Conservation (phyloP, 2,797 vertebrate genomes). For the Streptopelia turtur region DNA sequence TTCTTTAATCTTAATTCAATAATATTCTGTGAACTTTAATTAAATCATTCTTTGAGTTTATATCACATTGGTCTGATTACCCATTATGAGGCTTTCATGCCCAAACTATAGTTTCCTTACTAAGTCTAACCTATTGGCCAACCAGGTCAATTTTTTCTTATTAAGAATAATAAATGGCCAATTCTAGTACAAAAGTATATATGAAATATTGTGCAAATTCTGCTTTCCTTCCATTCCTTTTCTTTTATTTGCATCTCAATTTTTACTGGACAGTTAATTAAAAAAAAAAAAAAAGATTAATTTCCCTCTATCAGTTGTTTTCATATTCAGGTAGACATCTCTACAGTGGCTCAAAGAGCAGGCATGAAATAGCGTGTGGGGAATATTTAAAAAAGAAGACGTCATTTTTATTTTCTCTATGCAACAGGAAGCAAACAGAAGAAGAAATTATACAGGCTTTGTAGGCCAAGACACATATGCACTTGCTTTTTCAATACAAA, state of each 20-base stretch:
- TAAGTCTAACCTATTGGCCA: background rate
- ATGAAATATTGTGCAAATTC: background rate
- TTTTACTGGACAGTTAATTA: background rate
- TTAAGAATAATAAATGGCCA: background rate
- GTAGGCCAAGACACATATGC: background rate
- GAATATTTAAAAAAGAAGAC: background rate
- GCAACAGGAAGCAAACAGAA: background rate
- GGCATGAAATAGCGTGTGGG: background rate
- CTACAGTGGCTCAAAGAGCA: background rate
- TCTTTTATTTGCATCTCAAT: background rate
- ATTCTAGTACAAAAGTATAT: background rate
- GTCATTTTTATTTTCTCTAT: background rate
- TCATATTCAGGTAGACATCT: background rate
- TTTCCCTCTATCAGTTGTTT: background rate
- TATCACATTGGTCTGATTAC: background rate
- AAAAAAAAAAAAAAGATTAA: background rate
- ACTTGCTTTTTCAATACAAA: background rate
- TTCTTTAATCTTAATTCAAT: constrained; percentile 22
- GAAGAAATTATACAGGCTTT: background rate
- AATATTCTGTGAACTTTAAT: constrained; percentile 7
- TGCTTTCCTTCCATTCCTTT: background rate
- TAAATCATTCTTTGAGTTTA: background rate
- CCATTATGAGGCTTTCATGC: background rate
- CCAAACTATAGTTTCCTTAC: background rate
- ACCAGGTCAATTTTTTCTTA: background rate